Conservation (phyloP, 2,113 vertebrate species). For the Serinus canaria region DNA sequence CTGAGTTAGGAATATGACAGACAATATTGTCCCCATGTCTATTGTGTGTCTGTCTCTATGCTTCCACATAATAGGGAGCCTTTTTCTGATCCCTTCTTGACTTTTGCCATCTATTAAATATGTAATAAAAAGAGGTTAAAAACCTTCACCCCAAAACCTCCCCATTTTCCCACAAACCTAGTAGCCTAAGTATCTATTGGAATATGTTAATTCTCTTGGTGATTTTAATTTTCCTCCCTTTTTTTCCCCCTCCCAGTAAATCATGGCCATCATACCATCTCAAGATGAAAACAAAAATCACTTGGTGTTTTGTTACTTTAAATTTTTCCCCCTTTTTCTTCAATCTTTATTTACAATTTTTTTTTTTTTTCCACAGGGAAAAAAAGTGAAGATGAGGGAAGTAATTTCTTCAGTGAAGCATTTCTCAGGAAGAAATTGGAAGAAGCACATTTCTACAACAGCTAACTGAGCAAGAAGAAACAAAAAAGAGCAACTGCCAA, state of each 20-base stretch:
- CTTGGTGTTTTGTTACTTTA: background rate
- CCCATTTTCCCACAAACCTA: fast-evolving
- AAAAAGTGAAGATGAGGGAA: background rate
- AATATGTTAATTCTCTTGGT: background rate
- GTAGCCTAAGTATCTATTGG: background rate
- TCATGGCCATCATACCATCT: fast-evolving
- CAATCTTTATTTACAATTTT: background rate
- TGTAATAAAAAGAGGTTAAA: background rate
- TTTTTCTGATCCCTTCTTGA: background rate
- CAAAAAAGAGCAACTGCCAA: background rate
- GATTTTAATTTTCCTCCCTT: fast-evolving
- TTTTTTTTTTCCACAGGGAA: background rate
- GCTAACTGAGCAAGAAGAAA: background rate
- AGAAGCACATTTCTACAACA: background rate
- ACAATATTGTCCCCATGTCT: background rate
- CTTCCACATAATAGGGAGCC: background rate
- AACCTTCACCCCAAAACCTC: background rate
- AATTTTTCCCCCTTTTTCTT: background rate
- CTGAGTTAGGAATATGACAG: background rate
- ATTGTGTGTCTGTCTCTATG: background rate
- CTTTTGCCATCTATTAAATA: background rate
- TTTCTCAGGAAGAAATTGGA: background rate
- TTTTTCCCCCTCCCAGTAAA: background rate
- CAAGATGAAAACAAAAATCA: background rate
- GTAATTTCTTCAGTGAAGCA: background rate